These are phyloP conservation scores for Albula goreensis DNA, from an alignment of 2,113 vertebrate species.

Conservation along the genomic window DNA sequence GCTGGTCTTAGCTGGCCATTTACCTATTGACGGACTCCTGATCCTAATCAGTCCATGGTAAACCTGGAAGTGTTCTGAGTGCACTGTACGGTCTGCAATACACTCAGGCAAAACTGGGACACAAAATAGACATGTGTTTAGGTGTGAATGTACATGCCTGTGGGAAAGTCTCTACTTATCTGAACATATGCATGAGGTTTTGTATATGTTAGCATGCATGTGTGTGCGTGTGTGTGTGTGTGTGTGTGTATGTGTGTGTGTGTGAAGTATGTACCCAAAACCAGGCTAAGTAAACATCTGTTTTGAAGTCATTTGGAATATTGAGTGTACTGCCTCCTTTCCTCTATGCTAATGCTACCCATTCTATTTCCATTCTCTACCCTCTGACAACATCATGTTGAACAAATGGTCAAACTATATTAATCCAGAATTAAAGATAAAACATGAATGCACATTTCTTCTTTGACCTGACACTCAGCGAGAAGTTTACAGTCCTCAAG, in stretches of 20 bases:
- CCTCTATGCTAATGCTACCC: not conserved
- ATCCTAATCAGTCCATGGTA: too few relatives aligned
- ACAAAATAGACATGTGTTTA: not conserved
- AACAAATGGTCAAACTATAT: not conserved
- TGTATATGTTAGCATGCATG: conserved; percentile 16
- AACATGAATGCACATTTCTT: not conserved
- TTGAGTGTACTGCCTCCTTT: conserved; percentile 50
- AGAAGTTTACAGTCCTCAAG: not conserved
- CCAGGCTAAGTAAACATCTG: not conserved
- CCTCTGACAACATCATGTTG: not conserved
- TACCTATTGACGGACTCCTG: too few relatives aligned
- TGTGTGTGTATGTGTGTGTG: conserved; percentile 32
- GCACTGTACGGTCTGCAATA: too few relatives aligned
- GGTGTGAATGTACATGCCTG: conserved; percentile 23
- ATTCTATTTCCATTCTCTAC: not conserved
- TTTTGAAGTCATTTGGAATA: conserved; percentile 40
- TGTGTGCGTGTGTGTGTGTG: conserved; percentile 26
- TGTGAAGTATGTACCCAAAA: not conserved
- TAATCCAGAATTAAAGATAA: not conserved
- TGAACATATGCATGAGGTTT: not conserved
- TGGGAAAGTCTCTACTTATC: not conserved
- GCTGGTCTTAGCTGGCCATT: too few relatives aligned
- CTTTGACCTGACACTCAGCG: not conserved
- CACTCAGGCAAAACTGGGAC: too few relatives aligned
- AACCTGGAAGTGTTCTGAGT: too few relatives aligned